Evolutionary conservation across 2,888 invertebrate species (phyloP), one percentile per base, ranked within the genome.

Genomic region (Melanophora roralis): DNA sequence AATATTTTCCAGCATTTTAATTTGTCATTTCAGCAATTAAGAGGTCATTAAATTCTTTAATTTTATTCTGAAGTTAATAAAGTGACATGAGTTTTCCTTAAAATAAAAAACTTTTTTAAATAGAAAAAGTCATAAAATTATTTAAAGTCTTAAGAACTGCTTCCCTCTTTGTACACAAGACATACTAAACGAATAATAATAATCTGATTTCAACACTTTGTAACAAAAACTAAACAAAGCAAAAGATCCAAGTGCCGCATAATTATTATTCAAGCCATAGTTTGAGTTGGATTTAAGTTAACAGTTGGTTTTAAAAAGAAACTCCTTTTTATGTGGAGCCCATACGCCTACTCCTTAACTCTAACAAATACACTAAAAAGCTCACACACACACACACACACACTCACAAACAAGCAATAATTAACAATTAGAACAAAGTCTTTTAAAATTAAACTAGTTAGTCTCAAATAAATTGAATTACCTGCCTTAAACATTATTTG

Each of bases 401-500:
- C n/a, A 57, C 8, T 21, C 6, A 38, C 6, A n/a, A 7, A 21
- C 49, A 57, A 47, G 57, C 40, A 71, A 43, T 40, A 65, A 57
- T 68, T 62, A 72, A 72, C 80, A 80, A 72, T 80, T 80, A 76
- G 75, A 80, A 76, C 67, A 64, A 51, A 76, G 76, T 57, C 72
- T 55, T 76, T 38, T 51, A 68, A 76, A 68, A 57, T 80, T 76
- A 75, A 79, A 79, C 75, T 67, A 57, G 76, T 73, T 67, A 57
- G 76, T 73, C 76, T 80, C 23, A 76, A 76, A 62, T 80, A 73
- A 80, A 80, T 76, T 80, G 73, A 80, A 80, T 80, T 80, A 76
- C 80, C 80, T 76, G 76, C 80, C 64, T 76, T 68, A 76, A 76
- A 73, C 80, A 80, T 80, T 76, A 57, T 80, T 80, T 72, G 80